A percentile compares a stretch with the other conserved stretches of the same genome.
These are phyloP conservation scores for Dendrocincla tyrannina DNA, from an alignment of 2,797 vertebrate genomes.

Conservation along the genomic window DNA sequence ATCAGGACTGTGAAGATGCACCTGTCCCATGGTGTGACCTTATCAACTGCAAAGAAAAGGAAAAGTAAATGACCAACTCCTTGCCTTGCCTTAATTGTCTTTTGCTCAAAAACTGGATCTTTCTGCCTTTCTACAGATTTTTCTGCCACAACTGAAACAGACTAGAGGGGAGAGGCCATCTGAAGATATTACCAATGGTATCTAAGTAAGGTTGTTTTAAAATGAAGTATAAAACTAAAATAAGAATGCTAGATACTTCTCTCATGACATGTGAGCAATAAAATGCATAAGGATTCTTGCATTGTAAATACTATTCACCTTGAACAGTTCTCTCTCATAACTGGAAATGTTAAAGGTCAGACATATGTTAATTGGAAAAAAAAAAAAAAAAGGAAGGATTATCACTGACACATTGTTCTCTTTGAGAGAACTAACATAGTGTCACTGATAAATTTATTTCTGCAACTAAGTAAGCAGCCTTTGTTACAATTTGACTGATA, in stretches of 20 bases:
- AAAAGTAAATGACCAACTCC: neutral
- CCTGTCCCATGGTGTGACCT: accelerated
- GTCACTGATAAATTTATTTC: neutral
- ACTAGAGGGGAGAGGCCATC: neutral
- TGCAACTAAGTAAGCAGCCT: neutral
- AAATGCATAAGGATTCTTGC: neutral
- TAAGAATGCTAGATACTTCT: neutral
- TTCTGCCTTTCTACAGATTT: neutral
- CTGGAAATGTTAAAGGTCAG: neutral
- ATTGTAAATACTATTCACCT: neutral
- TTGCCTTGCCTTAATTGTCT: neutral
- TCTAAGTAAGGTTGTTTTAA: neutral
- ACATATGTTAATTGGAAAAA: neutral
- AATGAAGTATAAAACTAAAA: neutral
- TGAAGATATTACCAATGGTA: neutral
- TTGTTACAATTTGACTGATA: neutral
- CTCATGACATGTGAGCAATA: neutral
- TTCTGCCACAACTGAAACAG: neutral
- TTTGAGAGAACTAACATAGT: neutral
- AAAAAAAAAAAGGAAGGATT: neutral
- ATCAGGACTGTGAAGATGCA: neutral
- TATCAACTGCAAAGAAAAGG: neutral
- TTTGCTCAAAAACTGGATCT: neutral
- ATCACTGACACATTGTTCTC: neutral
- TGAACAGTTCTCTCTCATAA: neutral